Conservation (phyloP, 2,888 invertebrate species). For the Creontiades dilutus region DNA sequence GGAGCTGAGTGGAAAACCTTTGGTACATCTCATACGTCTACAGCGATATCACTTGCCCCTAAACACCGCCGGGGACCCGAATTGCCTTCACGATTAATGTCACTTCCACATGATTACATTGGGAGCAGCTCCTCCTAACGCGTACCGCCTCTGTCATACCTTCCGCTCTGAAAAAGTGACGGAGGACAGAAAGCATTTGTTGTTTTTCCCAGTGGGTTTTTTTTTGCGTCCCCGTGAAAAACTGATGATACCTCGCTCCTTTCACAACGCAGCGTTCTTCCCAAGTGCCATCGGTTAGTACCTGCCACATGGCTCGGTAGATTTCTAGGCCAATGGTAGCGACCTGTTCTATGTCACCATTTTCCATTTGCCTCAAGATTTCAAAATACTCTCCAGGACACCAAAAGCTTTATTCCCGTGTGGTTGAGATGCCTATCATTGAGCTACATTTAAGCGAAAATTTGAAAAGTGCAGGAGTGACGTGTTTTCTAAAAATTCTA, state of each 20-base stretch:
- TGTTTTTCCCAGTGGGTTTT: slow-evolving; percentile 6
- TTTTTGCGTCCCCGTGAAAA: background rate
- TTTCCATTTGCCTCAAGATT: no score
- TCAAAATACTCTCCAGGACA: no score
- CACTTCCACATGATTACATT: slow-evolving; percentile 56
- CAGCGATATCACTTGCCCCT: slow-evolving; percentile 46
- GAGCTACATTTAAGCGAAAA: no score
- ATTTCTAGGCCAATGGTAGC: no score
- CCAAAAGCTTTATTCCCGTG: no score
- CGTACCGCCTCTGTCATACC: slow-evolving; percentile 3
- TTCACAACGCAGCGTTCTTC: background rate
- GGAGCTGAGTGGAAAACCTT: background rate
- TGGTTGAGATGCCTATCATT: no score
- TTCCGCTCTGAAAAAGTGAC: background rate
- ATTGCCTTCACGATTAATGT: slow-evolving; percentile 60
- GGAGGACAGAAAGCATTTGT: slow-evolving; percentile 3
- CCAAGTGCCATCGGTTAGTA: background rate
- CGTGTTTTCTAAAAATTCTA: no score
- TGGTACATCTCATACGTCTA: slow-evolving; percentile 29
- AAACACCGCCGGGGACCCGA: slow-evolving; percentile 57
- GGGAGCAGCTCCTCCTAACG: background rate
- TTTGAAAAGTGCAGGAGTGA: no score
- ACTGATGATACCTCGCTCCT: background rate
- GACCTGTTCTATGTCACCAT: no score
- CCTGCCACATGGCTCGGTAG: background rate